Evolutionary conservation across 2,113 vertebrate species (phyloP).

Genomic region (Protobothrops flavoviridis): DNA sequence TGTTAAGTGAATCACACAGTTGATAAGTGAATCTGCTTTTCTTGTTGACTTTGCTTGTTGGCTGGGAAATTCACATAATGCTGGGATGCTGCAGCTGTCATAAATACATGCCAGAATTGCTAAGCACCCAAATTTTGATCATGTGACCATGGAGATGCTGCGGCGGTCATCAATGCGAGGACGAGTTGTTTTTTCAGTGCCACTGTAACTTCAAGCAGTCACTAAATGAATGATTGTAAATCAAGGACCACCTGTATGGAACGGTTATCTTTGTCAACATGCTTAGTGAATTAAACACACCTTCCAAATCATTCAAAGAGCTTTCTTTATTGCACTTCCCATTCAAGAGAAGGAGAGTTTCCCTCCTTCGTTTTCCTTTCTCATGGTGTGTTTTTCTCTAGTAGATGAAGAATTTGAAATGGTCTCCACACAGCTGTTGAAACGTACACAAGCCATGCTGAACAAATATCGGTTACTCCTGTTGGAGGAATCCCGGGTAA

Average conservation of each 20-base stretch:
- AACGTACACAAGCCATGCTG: slow-evolving; percentile 90
- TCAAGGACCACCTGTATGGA: background rate
- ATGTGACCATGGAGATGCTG: background rate
- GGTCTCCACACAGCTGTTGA: slow-evolving; percentile 85
- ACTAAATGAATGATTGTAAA: background rate
- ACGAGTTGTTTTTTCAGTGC: background rate
- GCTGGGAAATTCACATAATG: background rate
- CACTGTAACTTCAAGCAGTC: background rate
- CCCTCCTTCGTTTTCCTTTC: background rate
- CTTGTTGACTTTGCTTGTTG: background rate
- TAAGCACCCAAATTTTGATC: background rate
- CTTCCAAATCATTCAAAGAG: background rate
- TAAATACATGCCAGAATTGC: background rate
- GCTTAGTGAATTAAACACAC: background rate
- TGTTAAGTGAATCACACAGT: background rate
- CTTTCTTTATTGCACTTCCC: background rate
- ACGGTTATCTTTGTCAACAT: background rate
- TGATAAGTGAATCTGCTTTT: background rate
- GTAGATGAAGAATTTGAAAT: slow-evolving; percentile 93
- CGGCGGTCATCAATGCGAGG: background rate
- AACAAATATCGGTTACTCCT: slow-evolving; percentile 93
- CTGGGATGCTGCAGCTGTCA: background rate
- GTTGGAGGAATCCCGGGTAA: slow-evolving; percentile 90
- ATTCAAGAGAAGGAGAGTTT: background rate
- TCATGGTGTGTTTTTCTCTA: slow-evolving; percentile 46